Evolutionary conservation across 2,113 vertebrate species (phyloP).

Genomic region (Fulmarus glacialis): DNA sequence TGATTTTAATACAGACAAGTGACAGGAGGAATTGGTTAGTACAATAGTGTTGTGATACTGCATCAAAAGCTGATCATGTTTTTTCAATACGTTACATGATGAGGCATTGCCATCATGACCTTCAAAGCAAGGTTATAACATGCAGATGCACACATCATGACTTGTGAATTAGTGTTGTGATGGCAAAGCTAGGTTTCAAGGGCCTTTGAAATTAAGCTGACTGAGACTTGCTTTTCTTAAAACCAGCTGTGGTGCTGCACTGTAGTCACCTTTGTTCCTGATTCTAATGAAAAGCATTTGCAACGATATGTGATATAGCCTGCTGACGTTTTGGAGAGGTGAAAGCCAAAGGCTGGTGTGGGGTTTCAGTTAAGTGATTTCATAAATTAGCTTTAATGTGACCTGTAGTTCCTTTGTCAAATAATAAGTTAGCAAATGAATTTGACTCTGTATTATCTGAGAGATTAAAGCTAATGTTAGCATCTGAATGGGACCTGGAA

Average conservation of each 20-base stretch:
- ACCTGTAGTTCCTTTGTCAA: background rate
- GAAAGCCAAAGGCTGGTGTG: background rate
- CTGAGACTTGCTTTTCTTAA: background rate
- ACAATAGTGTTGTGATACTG: background rate
- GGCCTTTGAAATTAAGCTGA: background rate
- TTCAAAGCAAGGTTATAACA: background rate
- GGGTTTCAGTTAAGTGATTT: constrained; percentile 46
- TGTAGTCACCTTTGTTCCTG: background rate
- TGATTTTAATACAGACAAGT: background rate
- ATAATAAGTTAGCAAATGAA: background rate
- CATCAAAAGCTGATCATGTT: background rate
- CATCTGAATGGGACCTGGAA: constrained; percentile 22
- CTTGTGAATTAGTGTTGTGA: background rate
- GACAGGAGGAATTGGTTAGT: background rate
- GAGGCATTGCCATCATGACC: background rate
- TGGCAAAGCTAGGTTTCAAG: background rate
- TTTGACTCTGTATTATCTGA: background rate
- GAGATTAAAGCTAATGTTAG: constrained; percentile 20
- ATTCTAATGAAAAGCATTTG: background rate
- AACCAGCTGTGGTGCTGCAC: background rate
- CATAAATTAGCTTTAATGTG: constrained; percentile 38
- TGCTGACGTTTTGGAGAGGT: background rate
- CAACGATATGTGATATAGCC: background rate
- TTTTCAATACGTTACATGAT: background rate
- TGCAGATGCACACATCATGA: background rate